Evolutionary conservation across 1,140 invertebrate genomes (phyloP).

Genomic region (Trichoplusia ni): DNA sequence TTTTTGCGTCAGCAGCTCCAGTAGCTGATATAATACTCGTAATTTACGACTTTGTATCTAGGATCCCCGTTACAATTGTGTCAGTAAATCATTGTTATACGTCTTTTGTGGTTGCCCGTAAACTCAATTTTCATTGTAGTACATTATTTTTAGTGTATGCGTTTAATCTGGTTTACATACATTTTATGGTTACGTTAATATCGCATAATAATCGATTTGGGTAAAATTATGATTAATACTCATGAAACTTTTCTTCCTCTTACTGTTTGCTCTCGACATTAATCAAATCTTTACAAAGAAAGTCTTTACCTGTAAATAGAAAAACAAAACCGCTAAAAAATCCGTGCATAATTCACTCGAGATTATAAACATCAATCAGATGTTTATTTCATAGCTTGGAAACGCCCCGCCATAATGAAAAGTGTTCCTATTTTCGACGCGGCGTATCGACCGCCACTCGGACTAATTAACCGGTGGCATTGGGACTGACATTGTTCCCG

Average conservation of each 20-base stretch:
- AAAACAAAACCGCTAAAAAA: slow-evolving; percentile 1
- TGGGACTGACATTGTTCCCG: slow-evolving; percentile 6
- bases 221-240: too few species aligned
- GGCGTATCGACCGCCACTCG: slow-evolving; percentile 39
- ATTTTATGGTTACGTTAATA: too few species aligned
- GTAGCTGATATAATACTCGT: slow-evolving; percentile 8
- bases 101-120: background rate
- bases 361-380: slow-evolving; percentile 11
- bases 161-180: background rate
- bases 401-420: slow-evolving; percentile 37
- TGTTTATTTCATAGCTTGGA: slow-evolving; percentile 17
- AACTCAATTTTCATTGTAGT: background rate
- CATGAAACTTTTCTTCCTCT: background rate
- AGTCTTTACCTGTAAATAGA: too few species aligned
- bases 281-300: too few species aligned
- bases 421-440: slow-evolving; percentile 46
- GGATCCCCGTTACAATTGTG: slow-evolving; percentile 16
- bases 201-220: too few species aligned
- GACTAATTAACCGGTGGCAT: slow-evolving; percentile 26
- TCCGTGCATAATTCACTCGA: slow-evolving; percentile 6
- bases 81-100: background rate
- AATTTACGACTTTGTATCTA: slow-evolving; percentile 10
- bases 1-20: slow-evolving; percentile 19
- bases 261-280: too few species aligned
- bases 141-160: background rate